Base-by-base conservation (phyloP, 2,797 vertebrate genomes). In the Rhinoraja longicauda region DNA sequence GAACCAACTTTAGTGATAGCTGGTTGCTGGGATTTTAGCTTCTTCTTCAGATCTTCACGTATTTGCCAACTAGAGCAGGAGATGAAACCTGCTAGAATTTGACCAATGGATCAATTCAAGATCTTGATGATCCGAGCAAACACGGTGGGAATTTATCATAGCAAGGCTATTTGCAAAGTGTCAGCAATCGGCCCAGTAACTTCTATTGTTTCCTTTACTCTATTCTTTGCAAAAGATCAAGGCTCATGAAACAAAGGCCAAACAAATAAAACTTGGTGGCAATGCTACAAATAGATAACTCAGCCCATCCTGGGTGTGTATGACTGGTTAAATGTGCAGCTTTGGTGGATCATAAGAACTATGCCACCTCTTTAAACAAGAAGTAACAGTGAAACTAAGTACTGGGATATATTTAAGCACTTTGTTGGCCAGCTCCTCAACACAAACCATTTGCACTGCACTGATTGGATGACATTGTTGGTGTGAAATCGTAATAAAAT, bases 321-420 rank as follows among this genome's bases (percentile, higher is more conserved):
- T 45, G 32, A 39, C 67, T 91, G 88, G 24, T 91, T 91, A 24
- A 88, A 91, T 70, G 24, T 72, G 39, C 21, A 91, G 19, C 21
- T 32, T 29, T 26, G 67, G 64, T 73, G 72, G 36, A 32, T 36
- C n/a, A 86, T 59, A 90, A 90, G n/a, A 21, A 29, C 72, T 64
- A 91, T 91, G 45, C 21, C 32, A 64, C 45, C 67, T 91, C 67
- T 91, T 72, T 72, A 91, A 91, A 91, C 88, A 91, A 91, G 64
- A 24, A 32, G 32, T 36, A 64, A 19, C 57, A 90, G 62, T 24
- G 21, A 91, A 64, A 72, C 39, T 73, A 72, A 72, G 88, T 45
- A 45, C 32, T 91, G 88, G 72, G 45, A 91, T 91, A 32, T 70
- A 72, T 72, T 90, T 45, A 91, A 91, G 21, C 26, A 26, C 36